Evolutionary conservation across 2,888 invertebrate species (phyloP).

Genomic region (Brachyptera risi): DNA sequence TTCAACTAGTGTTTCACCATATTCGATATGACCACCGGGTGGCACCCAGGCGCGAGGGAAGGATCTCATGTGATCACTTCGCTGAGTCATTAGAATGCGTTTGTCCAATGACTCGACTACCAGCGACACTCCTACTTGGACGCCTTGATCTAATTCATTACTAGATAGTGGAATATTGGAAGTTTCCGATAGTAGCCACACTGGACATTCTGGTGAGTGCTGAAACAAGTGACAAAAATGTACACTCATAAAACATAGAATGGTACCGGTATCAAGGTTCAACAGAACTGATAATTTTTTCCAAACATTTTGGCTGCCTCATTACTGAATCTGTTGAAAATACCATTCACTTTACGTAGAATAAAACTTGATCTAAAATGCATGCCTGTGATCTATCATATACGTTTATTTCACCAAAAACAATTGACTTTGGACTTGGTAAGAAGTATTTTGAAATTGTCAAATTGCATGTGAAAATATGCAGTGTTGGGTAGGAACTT

Average conservation of each 20-base stretch:
- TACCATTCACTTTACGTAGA: too few relatives aligned
- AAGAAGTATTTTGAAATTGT: too few relatives aligned
- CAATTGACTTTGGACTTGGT: too few relatives aligned
- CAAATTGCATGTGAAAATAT: too few relatives aligned
- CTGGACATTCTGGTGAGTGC: slow-evolving; percentile 35
- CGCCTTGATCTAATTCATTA: slow-evolving; percentile 27
- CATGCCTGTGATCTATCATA: too few relatives aligned
- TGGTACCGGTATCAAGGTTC: too few relatives aligned
- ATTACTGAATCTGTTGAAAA: too few relatives aligned
- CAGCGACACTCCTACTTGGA: slow-evolving; percentile 42
- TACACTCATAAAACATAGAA: not conserved
- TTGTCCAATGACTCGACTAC: slow-evolving; percentile 44
- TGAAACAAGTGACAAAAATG: slow-evolving; percentile 14
- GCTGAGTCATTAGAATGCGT: slow-evolving; percentile 43
- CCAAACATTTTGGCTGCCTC: too few relatives aligned
- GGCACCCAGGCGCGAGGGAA: slow-evolving; percentile 49
- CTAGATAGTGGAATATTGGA: slow-evolving; percentile 5
- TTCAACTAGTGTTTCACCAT: slow-evolving; percentile 39
- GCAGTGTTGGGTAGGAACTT: too few relatives aligned
- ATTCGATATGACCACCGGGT: slow-evolving; percentile 45
- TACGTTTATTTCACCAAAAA: too few relatives aligned
- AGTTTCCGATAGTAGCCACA: slow-evolving; percentile 25
- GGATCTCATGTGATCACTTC: slow-evolving; percentile 43
- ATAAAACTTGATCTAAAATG: too few relatives aligned
- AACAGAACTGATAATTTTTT: too few relatives aligned